Evolutionary conservation across 2,888 invertebrate genomes (phyloP), one percentile per base, ranked within the genome.

Genomic region (Epirrhoe tristata): DNA sequence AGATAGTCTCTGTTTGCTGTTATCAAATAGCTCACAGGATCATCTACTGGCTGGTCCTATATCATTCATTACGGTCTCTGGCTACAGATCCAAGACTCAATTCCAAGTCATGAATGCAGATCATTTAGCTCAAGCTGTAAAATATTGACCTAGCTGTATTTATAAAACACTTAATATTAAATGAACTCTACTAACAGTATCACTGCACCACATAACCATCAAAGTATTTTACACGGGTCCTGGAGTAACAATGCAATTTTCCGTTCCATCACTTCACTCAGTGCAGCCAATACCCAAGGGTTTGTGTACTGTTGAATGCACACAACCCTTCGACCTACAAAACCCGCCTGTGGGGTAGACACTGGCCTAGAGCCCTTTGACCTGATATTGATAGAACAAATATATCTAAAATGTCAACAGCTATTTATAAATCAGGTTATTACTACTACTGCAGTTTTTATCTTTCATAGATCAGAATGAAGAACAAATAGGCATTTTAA

Each of bases 251-350:
- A 83, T 80, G 81, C 76, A 83, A 85, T 90, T 88, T 89, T 88
- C 86, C 85, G 77, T 78, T 70, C 81, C 79, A 77, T 75, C 85
- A 86, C 82, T 81, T 82, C 77, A 58, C 53, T 69, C 76, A 79
- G 73, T 77, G 73, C 70, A 62, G 71, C 63, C 77, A 82, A 74
- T 72, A 73, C 75, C 72, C 73, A 58, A 73, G 70, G 76, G 76
- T 79, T 77, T 81, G 81, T 76, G 32, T 39, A 84, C 84, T 82
- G 82, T 86, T 87, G 83, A 84, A 81, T 87, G 85, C 84, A 86
- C 87, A 86, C 81, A 75, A 72, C 87, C 85, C 84, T 82, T 76
- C 17, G 75, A 62, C 55, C 62, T 32, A 62, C 46, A 61, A 24
- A 54, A 78, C 76, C 79, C 76, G 79, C 81, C 78, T 83, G 77